A percentile compares a stretch with the other conserved stretches of the same genome.
Conservation (phyloP, 1,140 invertebrate species). For the Ditylenchus dipsaci region DNA sequence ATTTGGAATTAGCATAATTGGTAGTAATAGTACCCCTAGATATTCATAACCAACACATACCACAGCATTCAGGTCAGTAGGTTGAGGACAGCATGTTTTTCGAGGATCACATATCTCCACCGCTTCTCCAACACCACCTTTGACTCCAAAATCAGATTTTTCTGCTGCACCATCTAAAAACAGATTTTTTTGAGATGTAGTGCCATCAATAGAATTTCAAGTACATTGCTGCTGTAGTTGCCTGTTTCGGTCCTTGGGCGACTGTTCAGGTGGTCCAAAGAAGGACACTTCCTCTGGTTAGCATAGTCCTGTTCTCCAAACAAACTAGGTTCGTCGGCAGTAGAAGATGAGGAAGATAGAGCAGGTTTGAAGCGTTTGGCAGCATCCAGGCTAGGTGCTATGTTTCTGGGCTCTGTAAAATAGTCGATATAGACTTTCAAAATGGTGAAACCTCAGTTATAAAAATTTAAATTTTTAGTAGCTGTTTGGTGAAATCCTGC, state of each 20-base stretch:
- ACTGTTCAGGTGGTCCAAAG: conserved; percentile 30
- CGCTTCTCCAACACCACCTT: conserved; percentile 1
- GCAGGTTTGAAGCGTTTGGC: conserved; percentile 31
- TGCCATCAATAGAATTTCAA: background rate
- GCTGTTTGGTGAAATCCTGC: no score
- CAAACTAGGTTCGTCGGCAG: conserved; percentile 3
- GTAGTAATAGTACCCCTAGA: no score
- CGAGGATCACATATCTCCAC: conserved; percentile 22
- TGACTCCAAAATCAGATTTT: background rate
- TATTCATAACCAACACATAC: background rate
- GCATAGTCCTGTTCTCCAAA: conserved; percentile 43
- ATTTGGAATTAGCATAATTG: background rate
- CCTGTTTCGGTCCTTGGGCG: background rate
- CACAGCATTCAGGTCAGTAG: conserved; percentile 3
- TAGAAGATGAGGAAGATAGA: no score
- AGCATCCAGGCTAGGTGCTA: conserved; percentile 26
- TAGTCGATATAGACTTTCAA: no score
- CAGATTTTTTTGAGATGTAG: background rate
- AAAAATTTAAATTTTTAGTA: no score
- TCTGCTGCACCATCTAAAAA: background rate
- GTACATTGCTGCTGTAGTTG: conserved; percentile 14
- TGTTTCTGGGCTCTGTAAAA: conserved; percentile 6
- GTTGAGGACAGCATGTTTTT: conserved; percentile 26
- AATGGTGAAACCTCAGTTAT: no score
- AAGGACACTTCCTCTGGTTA: conserved; percentile 37